These are phyloP conservation scores for Epinotia ramella DNA, from an alignment of 2,888 invertebrate species.

Conservation along the genomic window DNA sequence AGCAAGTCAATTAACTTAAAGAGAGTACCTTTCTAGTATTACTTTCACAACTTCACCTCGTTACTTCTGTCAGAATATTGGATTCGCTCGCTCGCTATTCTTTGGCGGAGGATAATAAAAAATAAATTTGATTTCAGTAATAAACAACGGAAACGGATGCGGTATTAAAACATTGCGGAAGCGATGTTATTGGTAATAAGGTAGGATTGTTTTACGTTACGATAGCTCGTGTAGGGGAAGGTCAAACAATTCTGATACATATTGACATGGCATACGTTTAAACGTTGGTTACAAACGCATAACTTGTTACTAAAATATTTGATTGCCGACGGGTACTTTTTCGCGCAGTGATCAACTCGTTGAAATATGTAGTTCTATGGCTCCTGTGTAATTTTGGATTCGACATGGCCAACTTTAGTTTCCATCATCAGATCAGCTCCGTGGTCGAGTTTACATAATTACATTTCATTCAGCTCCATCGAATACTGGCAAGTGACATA, in stretches of 20 bases:
- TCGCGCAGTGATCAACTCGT: no score
- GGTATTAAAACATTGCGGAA: background rate
- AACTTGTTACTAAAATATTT: no score
- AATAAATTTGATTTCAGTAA: background rate
- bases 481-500: no score
- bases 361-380: no score
- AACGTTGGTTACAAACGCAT: no score
- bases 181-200: background rate
- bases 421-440: no score
- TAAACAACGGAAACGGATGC: background rate
- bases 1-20: background rate
- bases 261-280: background rate
- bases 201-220: background rate
- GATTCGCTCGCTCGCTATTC: conserved; percentile 11
- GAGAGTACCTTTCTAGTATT: background rate
- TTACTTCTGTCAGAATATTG: conserved; percentile 3
- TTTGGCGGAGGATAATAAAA: background rate
- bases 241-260: background rate
- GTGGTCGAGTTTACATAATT: no score
- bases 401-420: no score
- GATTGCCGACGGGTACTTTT: no score
- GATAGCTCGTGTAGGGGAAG: background rate
- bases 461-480: no score
- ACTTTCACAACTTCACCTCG: background rate
- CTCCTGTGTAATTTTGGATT: no score